Base-by-base conservation (phyloP, 2,888 invertebrate species). In the Eilema caniola region DNA sequence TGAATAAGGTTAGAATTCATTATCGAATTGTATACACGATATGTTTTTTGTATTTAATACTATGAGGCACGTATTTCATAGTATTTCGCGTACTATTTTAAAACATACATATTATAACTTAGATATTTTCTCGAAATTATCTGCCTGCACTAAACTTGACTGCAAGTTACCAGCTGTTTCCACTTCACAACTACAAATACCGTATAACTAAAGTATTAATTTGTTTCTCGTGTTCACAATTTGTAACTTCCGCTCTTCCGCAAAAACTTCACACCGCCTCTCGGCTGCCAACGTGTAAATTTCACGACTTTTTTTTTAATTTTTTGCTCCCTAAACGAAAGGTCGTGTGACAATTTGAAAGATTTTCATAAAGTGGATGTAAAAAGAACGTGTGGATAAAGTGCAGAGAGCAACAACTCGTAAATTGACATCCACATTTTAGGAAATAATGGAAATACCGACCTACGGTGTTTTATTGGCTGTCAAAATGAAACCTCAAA, bases 161-260 rank as follows among this genome's bases (percentile, higher is more conserved):
- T 62, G 62, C 59, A 75, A 74, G 31, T 66, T 70, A 24, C 56
- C 94, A 93, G 87, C 87, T 93, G 94, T 89, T 91, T 92, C 92
- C 93, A 94, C 94, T 94, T 89, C 83, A 88, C 71, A 67, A 67
- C 72, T 62, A 62, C 61, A 65, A 72, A 73, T 78, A 80, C 75
- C 82, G 74, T 80, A 81, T 74, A 75, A 81, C 82, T 81, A 83
- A 85, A 85, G 76, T 81, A 88, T 88, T 94, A 94, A 95, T 95
- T 93, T 93, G 94, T 92, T 93, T 93, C 88, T 91, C 87, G 88
- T 93, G 94, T 93, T 92, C 90, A 86, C 89, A 85, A 94, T 95
- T 93, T 92, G 92, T 93, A 89, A 85, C 89, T 90, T 91, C 92
- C 91, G 90, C 85, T 88, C 89, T 89, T 88, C 87, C 85, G 80